Conservation (phyloP, 2,113 vertebrate genomes). For the Serilophus lunatus region DNA sequence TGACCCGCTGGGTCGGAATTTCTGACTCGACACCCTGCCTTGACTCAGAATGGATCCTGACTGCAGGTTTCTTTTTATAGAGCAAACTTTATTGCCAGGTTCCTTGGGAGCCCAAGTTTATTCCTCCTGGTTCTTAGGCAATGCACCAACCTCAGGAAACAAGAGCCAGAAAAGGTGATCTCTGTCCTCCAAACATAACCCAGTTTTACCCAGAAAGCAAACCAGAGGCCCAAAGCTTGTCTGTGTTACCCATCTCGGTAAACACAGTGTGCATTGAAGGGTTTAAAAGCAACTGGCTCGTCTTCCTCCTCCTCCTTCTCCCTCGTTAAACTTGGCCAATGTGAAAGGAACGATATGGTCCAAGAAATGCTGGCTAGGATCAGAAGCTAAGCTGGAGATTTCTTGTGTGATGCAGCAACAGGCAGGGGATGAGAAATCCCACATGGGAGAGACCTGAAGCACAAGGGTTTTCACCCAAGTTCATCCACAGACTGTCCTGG, state of each 20-base stretch:
- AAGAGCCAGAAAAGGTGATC: neutral
- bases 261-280: slow-evolving; percentile 36
- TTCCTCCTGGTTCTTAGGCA: slow-evolving; percentile 51
- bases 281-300: slow-evolving; percentile 55
- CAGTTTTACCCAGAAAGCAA: slow-evolving; percentile 23
- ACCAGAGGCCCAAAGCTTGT: neutral
- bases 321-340: slow-evolving; percentile 61
- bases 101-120: slow-evolving; percentile 66
- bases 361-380: slow-evolving; percentile 68
- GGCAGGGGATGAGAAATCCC: neutral
- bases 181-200: neutral
- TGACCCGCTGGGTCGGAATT: slow-evolving; percentile 74
- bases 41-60: slow-evolving; percentile 75
- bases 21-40: slow-evolving; percentile 73
- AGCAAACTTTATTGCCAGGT: slow-evolving; percentile 71
- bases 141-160: slow-evolving; percentile 8
- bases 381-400: slow-evolving; percentile 45
- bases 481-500: neutral
- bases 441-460: neutral
- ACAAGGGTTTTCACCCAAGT: neutral
- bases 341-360: neutral
- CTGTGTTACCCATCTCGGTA: neutral
- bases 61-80: slow-evolving; percentile 80
- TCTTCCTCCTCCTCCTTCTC: slow-evolving; percentile 55
- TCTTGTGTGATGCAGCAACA: slow-evolving; percentile 21